These are phyloP conservation scores for Megastigmus dorsalis DNA, from an alignment of 2,888 invertebrate species.

Conservation along the genomic window DNA sequence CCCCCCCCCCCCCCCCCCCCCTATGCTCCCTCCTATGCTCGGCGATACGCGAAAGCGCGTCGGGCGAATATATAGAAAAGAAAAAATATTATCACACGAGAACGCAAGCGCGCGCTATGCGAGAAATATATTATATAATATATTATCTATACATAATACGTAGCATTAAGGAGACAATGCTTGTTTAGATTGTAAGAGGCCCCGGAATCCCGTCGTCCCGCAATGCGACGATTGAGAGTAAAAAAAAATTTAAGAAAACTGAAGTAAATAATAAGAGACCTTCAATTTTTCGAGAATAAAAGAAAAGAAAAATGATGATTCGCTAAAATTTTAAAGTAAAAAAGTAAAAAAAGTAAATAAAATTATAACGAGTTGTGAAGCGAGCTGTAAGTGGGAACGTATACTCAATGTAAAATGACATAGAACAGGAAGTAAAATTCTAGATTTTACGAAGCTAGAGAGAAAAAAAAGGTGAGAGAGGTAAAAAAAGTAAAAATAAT, in stretches of 20 bases:
- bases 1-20: background rate
- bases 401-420: constrained; percentile 55
- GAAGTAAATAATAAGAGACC: constrained; percentile 27
- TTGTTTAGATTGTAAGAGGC: constrained; percentile 65
- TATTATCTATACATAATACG: constrained; percentile 56
- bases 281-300: constrained; percentile 49
- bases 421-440: constrained; percentile 52
- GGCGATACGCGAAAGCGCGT: constrained; percentile 11
- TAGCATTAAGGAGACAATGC: constrained; percentile 62
- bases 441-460: constrained; percentile 48
- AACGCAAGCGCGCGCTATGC: constrained; percentile 51
- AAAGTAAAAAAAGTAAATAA: constrained; percentile 46
- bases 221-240: constrained; percentile 61
- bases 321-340: constrained; percentile 49
- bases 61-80: constrained; percentile 31
- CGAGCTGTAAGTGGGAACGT: constrained; percentile 55
- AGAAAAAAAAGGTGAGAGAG: constrained; percentile 40
- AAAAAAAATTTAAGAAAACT: constrained; percentile 45
- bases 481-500: constrained; percentile 14
- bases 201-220: constrained; percentile 67
- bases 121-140: constrained; percentile 59
- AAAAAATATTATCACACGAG: constrained; percentile 48
- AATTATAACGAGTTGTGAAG: constrained; percentile 57
- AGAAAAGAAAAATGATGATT: constrained; percentile 36
- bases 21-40: constrained; percentile 19